phyloP scores from a whole-genome alignment of 2,113 vertebrate genomes.

The Suncus etruscus region DNA sequence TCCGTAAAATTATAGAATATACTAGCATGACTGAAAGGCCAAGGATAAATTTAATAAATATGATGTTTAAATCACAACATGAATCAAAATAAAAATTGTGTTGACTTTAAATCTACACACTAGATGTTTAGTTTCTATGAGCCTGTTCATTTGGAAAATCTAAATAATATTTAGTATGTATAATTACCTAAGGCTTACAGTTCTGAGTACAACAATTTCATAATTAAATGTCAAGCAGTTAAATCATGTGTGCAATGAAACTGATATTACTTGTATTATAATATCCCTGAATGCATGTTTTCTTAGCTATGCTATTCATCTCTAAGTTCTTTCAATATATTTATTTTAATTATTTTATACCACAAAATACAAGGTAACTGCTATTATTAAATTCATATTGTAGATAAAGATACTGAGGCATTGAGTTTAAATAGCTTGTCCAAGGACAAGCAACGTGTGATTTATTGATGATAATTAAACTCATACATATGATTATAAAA shows the following conservation, averaged over 20 bases:
- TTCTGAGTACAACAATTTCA: not conserved
- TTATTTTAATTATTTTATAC: not conserved
- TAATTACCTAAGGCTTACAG: too few relatives aligned
- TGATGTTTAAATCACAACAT: not conserved
- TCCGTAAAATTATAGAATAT: slow-evolving; percentile 7
- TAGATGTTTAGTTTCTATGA: too few relatives aligned
- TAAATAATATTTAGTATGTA: too few relatives aligned
- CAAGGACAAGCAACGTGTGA: not conserved
- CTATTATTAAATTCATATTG: slow-evolving; percentile 23
- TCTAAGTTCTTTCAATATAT: not conserved
- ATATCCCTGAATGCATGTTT: not conserved
- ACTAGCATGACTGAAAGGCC: slow-evolving; percentile 3
- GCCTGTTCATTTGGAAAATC: too few relatives aligned
- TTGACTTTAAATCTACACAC: too few relatives aligned
- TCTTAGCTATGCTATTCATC: not conserved
- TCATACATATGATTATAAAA: not conserved
- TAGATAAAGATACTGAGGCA: not conserved
- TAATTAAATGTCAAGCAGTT: slow-evolving; percentile 9
- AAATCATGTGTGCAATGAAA: not conserved
- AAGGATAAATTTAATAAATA: not conserved
- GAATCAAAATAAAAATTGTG: not conserved
- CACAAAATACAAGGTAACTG: not conserved
- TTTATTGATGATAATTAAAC: not conserved
- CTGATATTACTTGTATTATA: slow-evolving; percentile 8
- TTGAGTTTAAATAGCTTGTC: not conserved